These are phyloP conservation scores for Hemaris fuciformis DNA, from an alignment of 2,888 invertebrate species.

Conservation along the genomic window DNA sequence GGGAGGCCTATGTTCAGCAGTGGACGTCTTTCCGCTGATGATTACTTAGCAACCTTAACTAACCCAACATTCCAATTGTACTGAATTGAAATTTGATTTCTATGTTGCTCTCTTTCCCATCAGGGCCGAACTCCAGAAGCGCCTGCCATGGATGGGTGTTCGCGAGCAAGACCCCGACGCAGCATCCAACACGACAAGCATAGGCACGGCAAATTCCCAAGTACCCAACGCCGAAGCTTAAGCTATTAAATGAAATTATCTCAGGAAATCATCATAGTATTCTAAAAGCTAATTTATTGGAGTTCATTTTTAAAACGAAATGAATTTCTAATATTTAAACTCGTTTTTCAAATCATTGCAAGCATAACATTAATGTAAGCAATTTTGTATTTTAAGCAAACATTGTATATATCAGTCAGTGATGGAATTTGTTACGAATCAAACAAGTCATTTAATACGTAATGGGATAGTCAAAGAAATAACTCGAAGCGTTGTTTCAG, in stretches of 20 bases:
- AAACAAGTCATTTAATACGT: constrained; percentile 5
- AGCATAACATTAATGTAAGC: too few species aligned
- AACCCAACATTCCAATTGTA: too few species aligned
- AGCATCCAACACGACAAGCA: constrained; percentile 79
- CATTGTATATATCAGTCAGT: too few species aligned
- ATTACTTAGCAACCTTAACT: too few species aligned
- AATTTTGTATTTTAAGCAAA: not conserved
- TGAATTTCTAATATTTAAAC: too few species aligned
- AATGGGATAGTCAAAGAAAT: constrained; percentile 11
- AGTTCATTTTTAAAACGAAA: not conserved
- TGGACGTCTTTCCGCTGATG: too few species aligned
- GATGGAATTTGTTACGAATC: not conserved
- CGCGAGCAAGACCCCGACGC: constrained; percentile 83
- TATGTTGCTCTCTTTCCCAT: too few species aligned
- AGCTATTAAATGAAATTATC: not conserved
- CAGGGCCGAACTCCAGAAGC: constrained; percentile 89
- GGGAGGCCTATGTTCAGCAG: too few species aligned
- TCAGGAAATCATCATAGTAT: not conserved
- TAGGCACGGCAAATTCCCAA: constrained; percentile 54
- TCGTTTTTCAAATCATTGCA: too few species aligned
- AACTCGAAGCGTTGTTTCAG: constrained; percentile 10
- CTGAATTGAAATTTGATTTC: too few species aligned
- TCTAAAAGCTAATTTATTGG: not conserved
- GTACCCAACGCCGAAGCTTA: constrained; percentile 50
- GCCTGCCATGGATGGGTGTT: constrained; percentile 89